Conservation (phyloP, 2,888 invertebrate genomes). For the Panzeria rudis region DNA sequence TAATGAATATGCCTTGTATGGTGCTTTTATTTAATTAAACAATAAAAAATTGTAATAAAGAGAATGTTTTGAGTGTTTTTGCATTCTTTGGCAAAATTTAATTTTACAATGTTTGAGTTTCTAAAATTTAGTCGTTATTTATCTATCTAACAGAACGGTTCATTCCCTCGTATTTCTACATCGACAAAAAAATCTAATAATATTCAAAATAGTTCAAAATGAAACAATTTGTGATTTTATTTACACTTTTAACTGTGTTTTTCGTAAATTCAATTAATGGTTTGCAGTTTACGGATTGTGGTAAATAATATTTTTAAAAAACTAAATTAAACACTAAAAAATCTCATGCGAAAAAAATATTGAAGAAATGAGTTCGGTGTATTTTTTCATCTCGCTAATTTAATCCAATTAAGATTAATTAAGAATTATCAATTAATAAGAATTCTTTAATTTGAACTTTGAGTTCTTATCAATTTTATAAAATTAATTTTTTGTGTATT, state of each 20-base stretch:
- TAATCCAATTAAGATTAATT: conserved; percentile 58
- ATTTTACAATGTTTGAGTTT: conserved; percentile 48
- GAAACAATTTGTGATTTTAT: conserved; percentile 76
- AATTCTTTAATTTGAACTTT: conserved; percentile 30
- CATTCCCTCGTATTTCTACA: conserved; percentile 3
- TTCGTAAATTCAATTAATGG: conserved; percentile 73
- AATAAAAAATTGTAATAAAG: conserved; percentile 25
- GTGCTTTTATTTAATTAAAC: conserved; percentile 61
- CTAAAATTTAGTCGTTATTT: conserved; percentile 74
- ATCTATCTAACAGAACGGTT: conserved; percentile 71
- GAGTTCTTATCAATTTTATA: not conserved
- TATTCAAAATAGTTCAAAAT: conserved; percentile 72
- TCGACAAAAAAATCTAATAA: conserved; percentile 3
- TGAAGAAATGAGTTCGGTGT: not conserved
- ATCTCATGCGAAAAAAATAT: not conserved
- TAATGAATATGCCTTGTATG: no score
- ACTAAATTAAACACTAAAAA: not conserved
- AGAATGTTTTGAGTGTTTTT: conserved; percentile 33
- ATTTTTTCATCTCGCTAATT: conserved; percentile 36
- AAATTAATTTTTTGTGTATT: not conserved
- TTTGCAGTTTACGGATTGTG: conserved; percentile 81
- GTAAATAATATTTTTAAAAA: conserved; percentile 74
- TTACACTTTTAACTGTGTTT: conserved; percentile 74
- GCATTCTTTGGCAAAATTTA: conserved; percentile 15
- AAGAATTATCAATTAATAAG: conserved; percentile 47